Conservation (phyloP, 1,140 invertebrate genomes). For the Halesus radiatus region DNA sequence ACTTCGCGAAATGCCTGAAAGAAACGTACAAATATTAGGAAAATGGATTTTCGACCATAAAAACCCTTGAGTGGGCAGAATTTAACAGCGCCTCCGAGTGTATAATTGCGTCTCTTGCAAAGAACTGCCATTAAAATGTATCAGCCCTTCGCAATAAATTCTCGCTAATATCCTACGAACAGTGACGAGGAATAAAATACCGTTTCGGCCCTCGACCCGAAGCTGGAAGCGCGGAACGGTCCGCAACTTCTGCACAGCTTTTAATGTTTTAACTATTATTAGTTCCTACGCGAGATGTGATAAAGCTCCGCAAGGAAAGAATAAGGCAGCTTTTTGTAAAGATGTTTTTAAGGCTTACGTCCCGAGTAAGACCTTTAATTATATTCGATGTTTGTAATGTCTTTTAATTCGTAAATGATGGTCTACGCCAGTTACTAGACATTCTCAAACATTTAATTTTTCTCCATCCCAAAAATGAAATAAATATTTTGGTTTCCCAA, state of each 20-base stretch:
- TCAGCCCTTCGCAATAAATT: constrained; percentile 30
- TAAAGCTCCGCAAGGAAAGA: constrained; percentile 3
- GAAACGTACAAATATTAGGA: background rate
- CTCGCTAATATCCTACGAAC: constrained; percentile 9
- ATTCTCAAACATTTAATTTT: too few relatives aligned
- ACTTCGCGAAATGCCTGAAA: background rate
- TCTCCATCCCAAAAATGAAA: too few relatives aligned
- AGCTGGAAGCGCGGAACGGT: background rate
- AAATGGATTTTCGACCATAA: background rate
- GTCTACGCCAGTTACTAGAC: too few relatives aligned
- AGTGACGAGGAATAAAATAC: constrained; percentile 30
- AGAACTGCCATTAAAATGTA: constrained; percentile 27
- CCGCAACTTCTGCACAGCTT: background rate
- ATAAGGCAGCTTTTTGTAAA: background rate
- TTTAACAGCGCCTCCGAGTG: constrained; percentile 15
- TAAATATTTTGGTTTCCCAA: too few relatives aligned
- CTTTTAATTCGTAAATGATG: too few relatives aligned
- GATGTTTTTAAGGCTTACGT: too few relatives aligned
- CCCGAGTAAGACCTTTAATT: too few relatives aligned
- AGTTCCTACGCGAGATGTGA: background rate
- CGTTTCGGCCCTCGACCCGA: background rate
- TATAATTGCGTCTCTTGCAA: constrained; percentile 26
- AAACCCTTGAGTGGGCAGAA: background rate
- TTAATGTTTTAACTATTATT: constrained; percentile 24
- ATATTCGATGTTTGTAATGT: too few relatives aligned